Base-by-base conservation (phyloP, 2,113 vertebrate species). In the Mionectes macconnelli region DNA sequence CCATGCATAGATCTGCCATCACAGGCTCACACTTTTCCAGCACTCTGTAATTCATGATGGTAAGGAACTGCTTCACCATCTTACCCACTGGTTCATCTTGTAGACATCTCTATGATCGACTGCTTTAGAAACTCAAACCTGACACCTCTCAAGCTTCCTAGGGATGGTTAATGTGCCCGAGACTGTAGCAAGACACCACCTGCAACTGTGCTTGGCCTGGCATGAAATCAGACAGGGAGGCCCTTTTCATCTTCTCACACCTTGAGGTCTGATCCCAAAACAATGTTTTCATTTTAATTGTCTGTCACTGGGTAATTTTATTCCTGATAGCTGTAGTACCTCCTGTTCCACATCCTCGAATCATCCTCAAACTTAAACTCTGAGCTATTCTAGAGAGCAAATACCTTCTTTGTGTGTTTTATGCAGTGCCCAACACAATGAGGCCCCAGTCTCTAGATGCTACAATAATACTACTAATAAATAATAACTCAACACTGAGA, bases 401-500 rank as follows among this genome's bases (percentile, higher is more conserved):
- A 92, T 84, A 53, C 13, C 70, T 78, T 90, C 21, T 68, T 86
- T 78, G 64, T 72, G 68, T 87, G 45, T 92, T 92, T 93, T 89
- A 79, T 62, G 53, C 77, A 33, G 14, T 42, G 62, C 78, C 81
- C 63, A 90, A 86, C n/a, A 66, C 73, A 92, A 75, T 31, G 50
- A 92, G 37, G 53, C 47, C 23, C 47, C 33, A 5, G 52, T 88
- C 52, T 89, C 75, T 57, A 92, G 69, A 92, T 5, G 7, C 64
- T 73, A 25, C 88, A 49, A 16, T 76, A 89, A 84, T 90, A 86
- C 42, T 82, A 84, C 88, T 95, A 92, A 96, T 93, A 96, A 94
- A 96, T 93, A 96, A 96, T 93, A 93, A 91, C 84, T 95, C 92
- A 92, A 85, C 81, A 49, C 84, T 83, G 50, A 96, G 93, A 94